Evolutionary conservation across 2,113 vertebrate genomes (phyloP).

Genomic region (Pituophis catenifer): DNA sequence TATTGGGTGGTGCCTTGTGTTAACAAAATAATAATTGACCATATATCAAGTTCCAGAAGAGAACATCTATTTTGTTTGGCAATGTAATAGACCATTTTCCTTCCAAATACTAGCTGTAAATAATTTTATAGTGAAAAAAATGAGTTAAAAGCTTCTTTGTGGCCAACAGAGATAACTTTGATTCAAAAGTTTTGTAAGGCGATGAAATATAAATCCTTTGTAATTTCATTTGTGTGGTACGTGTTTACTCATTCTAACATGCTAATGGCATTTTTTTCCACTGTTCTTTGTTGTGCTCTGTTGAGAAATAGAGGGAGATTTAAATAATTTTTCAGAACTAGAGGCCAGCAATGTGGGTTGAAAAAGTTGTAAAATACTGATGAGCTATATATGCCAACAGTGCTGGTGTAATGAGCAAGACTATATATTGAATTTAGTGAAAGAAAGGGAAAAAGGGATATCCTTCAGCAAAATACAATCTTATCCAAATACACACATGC

Average conservation of each 20-base stretch:
- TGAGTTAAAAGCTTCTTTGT: constrained; percentile 29
- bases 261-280: not conserved
- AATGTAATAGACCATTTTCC: not conserved
- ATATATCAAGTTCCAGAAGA: not conserved
- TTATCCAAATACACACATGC: not conserved
- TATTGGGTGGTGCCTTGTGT: not conserved
- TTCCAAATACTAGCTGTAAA: not conserved
- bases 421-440: not conserved
- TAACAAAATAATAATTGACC: not conserved
- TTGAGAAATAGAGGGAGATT: constrained; percentile 2
- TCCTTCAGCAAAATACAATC: not conserved
- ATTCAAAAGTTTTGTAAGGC: not conserved
- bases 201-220: not conserved
- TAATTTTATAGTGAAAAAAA: constrained; percentile 5
- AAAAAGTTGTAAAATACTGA: not conserved
- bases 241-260: constrained; percentile 2
- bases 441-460: not conserved
- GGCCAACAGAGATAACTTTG: constrained; percentile 14
- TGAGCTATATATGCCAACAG: not conserved
- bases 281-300: not conserved
- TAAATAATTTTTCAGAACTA: not conserved
- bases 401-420: not conserved
- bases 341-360: not conserved
- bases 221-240: not conserved
- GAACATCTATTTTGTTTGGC: not conserved